These are phyloP conservation scores for Hassar affinis DNA, from an alignment of 2,113 vertebrate genomes.

Conservation along the genomic window DNA sequence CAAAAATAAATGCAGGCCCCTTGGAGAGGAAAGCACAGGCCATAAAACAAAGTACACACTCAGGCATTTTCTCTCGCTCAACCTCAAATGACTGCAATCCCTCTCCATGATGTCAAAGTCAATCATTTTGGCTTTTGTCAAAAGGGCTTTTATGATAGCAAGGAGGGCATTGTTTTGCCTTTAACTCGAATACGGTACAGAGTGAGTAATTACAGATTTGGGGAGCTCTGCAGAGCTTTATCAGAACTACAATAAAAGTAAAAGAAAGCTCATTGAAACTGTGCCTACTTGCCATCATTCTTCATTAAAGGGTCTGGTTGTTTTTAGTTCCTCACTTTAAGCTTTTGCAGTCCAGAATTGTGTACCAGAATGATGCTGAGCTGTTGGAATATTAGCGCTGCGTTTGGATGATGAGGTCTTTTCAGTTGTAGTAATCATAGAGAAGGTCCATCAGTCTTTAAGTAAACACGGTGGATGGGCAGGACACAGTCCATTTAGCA, in stretches of 20 bases:
- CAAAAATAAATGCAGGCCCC: constrained; percentile 68
- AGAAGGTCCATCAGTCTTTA: constrained; percentile 66
- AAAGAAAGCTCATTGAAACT: constrained; percentile 16
- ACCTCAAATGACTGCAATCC: constrained; percentile 69
- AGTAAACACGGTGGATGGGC: constrained; percentile 67
- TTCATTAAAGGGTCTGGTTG: constrained; percentile 25
- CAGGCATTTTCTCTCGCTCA: constrained; percentile 59
- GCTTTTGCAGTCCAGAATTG: neutral
- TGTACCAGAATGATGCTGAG: neutral
- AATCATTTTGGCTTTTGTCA: constrained; percentile 68
- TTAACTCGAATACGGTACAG: neutral
- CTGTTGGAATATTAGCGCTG: constrained; percentile 3
- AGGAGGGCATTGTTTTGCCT: constrained; percentile 45
- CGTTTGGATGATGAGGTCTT: constrained; percentile 54
- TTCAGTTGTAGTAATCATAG: constrained; percentile 67
- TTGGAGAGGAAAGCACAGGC: constrained; percentile 55
- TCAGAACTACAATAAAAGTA: constrained; percentile 1
- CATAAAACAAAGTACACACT: constrained; percentile 66
- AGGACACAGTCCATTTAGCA: constrained; percentile 69
- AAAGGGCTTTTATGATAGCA: constrained; percentile 57
- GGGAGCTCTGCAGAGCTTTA: constrained; percentile 18
- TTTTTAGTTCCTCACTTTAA: neutral
- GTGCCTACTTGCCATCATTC: constrained; percentile 19
- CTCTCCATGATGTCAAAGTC: constrained; percentile 63
- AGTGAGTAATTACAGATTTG: constrained; percentile 29